Evolutionary conservation across 2,113 vertebrate species (phyloP).

Genomic region (Brienomyrus brachyistius): DNA sequence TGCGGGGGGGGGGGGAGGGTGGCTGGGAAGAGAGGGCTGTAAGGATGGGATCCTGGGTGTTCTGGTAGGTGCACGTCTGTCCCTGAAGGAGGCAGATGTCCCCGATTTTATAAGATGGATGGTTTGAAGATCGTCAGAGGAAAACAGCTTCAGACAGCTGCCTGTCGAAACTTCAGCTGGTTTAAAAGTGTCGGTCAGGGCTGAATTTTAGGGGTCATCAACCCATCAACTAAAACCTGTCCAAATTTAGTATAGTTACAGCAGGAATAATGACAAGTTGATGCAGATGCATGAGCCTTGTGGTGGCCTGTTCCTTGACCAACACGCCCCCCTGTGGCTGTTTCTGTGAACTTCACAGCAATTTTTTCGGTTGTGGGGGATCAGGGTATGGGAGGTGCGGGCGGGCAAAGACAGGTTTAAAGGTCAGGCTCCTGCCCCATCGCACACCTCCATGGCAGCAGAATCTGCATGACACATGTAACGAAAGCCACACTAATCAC

Average conservation of each 20-base stretch:
- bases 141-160: background rate
- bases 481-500: conserved; percentile 36
- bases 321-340: background rate
- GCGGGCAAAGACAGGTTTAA: background rate
- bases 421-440: conserved; percentile 19
- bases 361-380: background rate
- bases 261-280: background rate
- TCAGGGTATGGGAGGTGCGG: background rate
- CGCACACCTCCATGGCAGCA: conserved; percentile 29
- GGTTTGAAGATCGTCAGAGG: background rate
- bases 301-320: background rate
- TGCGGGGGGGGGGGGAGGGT: conserved; percentile 13
- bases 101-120: background rate
- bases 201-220: background rate
- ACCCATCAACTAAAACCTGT: background rate
- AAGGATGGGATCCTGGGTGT: background rate
- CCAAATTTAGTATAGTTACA: background rate
- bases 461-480: conserved; percentile 27
- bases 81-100: background rate
- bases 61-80: background rate
- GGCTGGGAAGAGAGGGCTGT: background rate
- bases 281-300: background rate
- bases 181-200: background rate
- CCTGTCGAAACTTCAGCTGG: background rate
- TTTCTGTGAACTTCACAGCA: background rate